A percentile compares a stretch with the other conserved stretches of the same genome.
Conservation (phyloP, 1,140 invertebrate species). For the Heliconius eleuchia region DNA sequence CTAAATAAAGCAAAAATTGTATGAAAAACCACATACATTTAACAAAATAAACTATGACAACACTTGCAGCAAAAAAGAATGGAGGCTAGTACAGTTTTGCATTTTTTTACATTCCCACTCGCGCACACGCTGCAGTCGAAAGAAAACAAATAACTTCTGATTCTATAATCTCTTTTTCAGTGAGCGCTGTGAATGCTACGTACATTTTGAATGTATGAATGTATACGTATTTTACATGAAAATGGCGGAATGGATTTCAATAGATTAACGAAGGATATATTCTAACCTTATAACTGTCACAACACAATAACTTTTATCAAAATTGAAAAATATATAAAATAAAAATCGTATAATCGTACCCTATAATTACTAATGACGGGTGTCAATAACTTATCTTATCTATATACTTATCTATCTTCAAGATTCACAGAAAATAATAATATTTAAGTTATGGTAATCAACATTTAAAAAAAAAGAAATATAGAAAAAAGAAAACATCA, state of each 20-base stretch:
- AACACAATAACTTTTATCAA: no score
- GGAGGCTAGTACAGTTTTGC: neutral
- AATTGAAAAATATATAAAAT: no score
- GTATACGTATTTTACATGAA: neutral
- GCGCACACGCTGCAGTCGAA: neutral
- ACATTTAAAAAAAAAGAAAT: no score
- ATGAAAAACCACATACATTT: neutral
- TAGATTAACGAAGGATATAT: neutral
- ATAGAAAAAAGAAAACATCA: no score
- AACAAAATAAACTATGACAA: neutral
- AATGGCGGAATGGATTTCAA: neutral
- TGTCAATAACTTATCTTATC: no score
- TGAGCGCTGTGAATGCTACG: neutral
- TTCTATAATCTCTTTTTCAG: constrained; percentile 14
- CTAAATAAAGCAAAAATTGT: neutral
- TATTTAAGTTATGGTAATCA: no score
- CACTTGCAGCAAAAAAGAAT: neutral
- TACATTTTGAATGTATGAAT: neutral
- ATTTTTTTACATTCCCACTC: constrained; percentile 5
- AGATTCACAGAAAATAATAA: no score
- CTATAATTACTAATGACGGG: no score
- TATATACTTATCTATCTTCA: no score
- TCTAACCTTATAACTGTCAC: neutral
- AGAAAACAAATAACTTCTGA: constrained; percentile 12
- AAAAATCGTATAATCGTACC: no score